These are phyloP conservation scores for Sylvietta virens DNA, from an alignment of 2,113 vertebrate genomes.

Conservation along the genomic window DNA sequence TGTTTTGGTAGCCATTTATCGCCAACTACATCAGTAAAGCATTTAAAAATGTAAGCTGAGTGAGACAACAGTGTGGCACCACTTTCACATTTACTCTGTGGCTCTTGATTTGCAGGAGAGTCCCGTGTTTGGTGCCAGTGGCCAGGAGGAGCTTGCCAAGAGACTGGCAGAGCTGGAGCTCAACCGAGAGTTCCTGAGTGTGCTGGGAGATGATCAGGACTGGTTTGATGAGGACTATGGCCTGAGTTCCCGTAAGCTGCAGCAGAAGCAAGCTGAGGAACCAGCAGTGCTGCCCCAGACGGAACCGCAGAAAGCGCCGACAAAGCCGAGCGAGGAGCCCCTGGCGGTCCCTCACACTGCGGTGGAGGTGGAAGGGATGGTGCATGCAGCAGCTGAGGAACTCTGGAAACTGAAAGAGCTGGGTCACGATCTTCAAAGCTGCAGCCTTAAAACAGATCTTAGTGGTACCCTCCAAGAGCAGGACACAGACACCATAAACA, in stretches of 20 bases:
- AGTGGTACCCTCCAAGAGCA: slow-evolving; percentile 59
- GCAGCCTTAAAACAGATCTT: slow-evolving; percentile 68
- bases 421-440: slow-evolving; percentile 68
- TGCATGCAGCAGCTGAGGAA: slow-evolving; percentile 79
- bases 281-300: slow-evolving; percentile 70
- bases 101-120: slow-evolving; percentile 77
- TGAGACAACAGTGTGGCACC: not conserved
- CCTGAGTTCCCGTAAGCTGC: slow-evolving; percentile 83
- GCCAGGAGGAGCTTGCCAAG: slow-evolving; percentile 91
- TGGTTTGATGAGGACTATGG: slow-evolving; percentile 99
- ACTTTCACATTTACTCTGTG: not conserved
- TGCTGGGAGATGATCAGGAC: slow-evolving; percentile 91
- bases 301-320: slow-evolving; percentile 72
- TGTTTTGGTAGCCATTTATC: not conserved
- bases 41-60: not conserved
- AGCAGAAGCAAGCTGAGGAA: slow-evolving; percentile 79
- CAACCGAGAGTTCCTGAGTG: slow-evolving; percentile 83
- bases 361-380: slow-evolving; percentile 85
- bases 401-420: slow-evolving; percentile 87
- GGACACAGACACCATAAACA: slow-evolving; percentile 77
- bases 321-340: slow-evolving; percentile 80
- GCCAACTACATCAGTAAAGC: not conserved
- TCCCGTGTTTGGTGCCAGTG: slow-evolving; percentile 86
- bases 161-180: slow-evolving; percentile 90
- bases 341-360: slow-evolving; percentile 88